A percentile compares a stretch with the other conserved stretches of the same genome.
Evolutionary conservation across 2,113 vertebrate genomes (phyloP).

Genomic region (Apodemus sylvaticus): DNA sequence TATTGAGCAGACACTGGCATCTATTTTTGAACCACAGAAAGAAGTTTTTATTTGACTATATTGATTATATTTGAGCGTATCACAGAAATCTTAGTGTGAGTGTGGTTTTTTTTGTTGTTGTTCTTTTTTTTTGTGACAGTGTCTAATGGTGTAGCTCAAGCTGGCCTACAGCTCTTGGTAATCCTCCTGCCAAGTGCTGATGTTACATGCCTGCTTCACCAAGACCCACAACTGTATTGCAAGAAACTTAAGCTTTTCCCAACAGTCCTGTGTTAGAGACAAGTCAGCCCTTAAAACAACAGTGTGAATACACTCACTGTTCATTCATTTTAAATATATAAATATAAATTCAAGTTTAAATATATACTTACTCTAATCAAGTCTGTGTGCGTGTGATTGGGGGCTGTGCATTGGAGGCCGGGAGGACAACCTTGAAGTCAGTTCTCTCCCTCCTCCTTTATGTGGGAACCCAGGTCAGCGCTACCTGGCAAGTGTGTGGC

Average conservation of each 20-base stretch:
- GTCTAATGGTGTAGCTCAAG: neutral
- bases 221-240: neutral
- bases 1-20: neutral
- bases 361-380: neutral
- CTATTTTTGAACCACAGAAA: neutral
- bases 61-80: neutral
- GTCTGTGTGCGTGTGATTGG: neutral
- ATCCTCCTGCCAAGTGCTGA: neutral
- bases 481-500: too few relatives aligned
- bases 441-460: neutral
- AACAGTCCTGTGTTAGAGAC: neutral
- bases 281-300: neutral
- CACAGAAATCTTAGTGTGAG: neutral
- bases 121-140: neutral
- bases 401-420: neutral
- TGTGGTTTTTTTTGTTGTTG: neutral
- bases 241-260: constrained; percentile 1
- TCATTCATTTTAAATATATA: neutral
- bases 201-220: neutral
- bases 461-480: neutral
- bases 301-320: neutral
- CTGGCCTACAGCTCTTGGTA: neutral
- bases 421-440: neutral
- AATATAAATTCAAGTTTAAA: too few relatives aligned
- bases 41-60: neutral